Evolutionary conservation across 2,888 invertebrate genomes (phyloP).

Genomic region (Agonopterix alstromeriana): DNA sequence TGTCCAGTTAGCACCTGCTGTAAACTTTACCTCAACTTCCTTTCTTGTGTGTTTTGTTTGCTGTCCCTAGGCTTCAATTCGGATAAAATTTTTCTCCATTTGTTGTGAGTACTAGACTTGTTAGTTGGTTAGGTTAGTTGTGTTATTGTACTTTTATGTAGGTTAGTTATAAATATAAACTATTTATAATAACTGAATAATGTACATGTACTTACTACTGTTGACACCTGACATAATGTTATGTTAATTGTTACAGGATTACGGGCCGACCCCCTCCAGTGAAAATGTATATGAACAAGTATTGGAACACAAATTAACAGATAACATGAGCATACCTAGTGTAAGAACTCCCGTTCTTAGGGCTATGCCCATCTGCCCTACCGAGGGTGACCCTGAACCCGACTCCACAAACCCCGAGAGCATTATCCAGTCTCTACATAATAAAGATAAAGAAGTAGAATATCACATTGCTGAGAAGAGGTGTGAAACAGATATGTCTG

Average conservation of each 20-base stretch:
- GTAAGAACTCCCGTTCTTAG: slow-evolving; percentile 64
- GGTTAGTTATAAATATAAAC: no score
- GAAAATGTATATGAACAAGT: slow-evolving; percentile 65
- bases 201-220: slow-evolving; percentile 1
- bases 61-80: no score
- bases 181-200: no score
- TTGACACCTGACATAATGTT: slow-evolving; percentile 5
- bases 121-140: background rate
- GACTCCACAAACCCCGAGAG: slow-evolving; percentile 68
- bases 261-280: slow-evolving; percentile 75
- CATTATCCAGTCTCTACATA: slow-evolving; percentile 57
- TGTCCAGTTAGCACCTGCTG: no score
- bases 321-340: slow-evolving; percentile 64
- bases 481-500: slow-evolving; percentile 56
- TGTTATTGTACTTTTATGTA: background rate
- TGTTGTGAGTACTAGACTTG: no score
- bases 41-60: no score
- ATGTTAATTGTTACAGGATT: slow-evolving; percentile 60
- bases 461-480: slow-evolving; percentile 59
- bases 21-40: no score
- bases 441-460: slow-evolving; percentile 59
- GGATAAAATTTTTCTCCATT: no score
- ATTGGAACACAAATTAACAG: slow-evolving; percentile 68
- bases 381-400: slow-evolving; percentile 59
- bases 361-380: slow-evolving; percentile 56